Evolutionary conservation across 1,140 invertebrate species (phyloP).

Genomic region (Zelostemma sp.): DNA sequence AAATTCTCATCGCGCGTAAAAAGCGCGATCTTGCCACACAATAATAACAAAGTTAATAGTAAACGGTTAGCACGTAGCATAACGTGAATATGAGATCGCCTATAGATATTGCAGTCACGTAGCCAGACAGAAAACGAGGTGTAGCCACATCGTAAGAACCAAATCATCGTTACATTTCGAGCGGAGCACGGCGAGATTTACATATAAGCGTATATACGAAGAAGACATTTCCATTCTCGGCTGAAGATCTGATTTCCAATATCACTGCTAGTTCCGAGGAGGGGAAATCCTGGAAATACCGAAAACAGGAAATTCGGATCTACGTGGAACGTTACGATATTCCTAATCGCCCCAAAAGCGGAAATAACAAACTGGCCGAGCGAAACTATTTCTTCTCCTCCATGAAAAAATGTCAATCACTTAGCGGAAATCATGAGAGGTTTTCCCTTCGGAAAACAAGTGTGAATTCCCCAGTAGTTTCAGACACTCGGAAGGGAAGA

Average conservation of each 20-base stretch:
- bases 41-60: not conserved
- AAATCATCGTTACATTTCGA: constrained; percentile 15
- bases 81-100: constrained; percentile 1
- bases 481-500: constrained; percentile 23
- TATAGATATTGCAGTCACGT: constrained; percentile 9
- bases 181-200: constrained; percentile 2
- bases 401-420: not conserved
- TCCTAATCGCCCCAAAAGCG: too few relatives aligned
- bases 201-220: not conserved
- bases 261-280: not conserved
- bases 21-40: not conserved
- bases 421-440: too few relatives aligned
- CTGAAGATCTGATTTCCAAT: not conserved
- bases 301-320: not conserved
- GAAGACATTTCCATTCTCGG: not conserved
- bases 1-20: not conserved
- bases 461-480: not conserved
- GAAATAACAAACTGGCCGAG: not conserved
- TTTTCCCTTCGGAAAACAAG: not conserved
- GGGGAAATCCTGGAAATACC: not conserved
- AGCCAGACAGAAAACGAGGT: constrained; percentile 1
- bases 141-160: constrained; percentile 8
- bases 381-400: not conserved
- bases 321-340: too few relatives aligned
- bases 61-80: constrained; percentile 5